Evolutionary conservation across 1,140 invertebrate genomes (phyloP).

Genomic region (Drosophila prosaltans): DNA sequence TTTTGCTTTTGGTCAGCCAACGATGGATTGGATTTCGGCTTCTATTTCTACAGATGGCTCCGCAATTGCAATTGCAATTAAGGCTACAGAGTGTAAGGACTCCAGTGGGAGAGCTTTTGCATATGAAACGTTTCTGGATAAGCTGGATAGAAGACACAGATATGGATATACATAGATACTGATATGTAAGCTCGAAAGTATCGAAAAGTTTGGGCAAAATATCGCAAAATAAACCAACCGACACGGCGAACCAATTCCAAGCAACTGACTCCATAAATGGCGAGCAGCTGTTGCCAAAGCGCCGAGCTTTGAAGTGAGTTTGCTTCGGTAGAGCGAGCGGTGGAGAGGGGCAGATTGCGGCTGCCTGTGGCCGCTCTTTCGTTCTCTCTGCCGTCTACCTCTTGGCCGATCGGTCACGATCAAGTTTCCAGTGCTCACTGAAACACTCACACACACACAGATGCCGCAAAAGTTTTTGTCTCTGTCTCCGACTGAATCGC

Average conservation of each 20-base stretch:
- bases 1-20: constrained; percentile 45
- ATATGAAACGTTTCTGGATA: too few relatives aligned
- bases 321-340: constrained; percentile 19
- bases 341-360: neutral
- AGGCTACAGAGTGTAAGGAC: constrained; percentile 1
- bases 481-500: neutral
- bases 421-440: constrained; percentile 56
- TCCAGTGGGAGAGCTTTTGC: too few relatives aligned
- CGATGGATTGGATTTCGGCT: constrained; percentile 28
- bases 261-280: constrained; percentile 76
- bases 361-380: constrained; percentile 5
- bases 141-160: neutral
- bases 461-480: too few relatives aligned
- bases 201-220: neutral
- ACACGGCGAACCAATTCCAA: constrained; percentile 64
- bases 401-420: constrained; percentile 42
- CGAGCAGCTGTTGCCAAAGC: constrained; percentile 68
- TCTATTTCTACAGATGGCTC: neutral
- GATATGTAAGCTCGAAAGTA: neutral
- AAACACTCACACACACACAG: constrained; percentile 7
- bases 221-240: constrained; percentile 40
- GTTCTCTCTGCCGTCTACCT: constrained; percentile 9
- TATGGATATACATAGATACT: neutral
- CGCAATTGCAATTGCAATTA: constrained; percentile 3
- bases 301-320: constrained; percentile 45